Evolutionary conservation across 2,113 vertebrate species (phyloP), one percentile per base, ranked within the genome.

Genomic region (Pelecanus crispus): DNA sequence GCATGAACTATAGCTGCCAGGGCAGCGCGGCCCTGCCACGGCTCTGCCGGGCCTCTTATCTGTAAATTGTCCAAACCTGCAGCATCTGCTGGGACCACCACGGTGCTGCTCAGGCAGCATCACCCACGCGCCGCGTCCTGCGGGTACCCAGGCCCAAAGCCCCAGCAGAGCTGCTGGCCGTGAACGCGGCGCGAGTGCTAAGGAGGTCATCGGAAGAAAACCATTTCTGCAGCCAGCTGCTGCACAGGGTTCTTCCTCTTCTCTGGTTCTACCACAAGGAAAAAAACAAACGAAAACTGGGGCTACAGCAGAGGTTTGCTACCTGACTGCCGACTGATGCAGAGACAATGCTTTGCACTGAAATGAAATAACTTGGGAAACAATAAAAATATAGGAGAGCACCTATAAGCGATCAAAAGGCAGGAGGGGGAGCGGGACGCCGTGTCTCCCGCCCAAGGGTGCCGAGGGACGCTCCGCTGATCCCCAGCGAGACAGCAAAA

Each of bases 1-100:
- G 38, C 20, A 11, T 3, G 31, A n/a, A 6, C 20, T 42, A 5
- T 0, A 61, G 70, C 31, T 1, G 36, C 31, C 4, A 5, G 26
- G 22, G 38, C 59, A 74, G 68, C 36, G 1, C 0, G 28, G 70
- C 17, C n/a, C 63, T 40, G 52, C 61, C 28, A 18, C 2, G 4
- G 72, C 52, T 52, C 55, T 17, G 58, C 31, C 86, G 18, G 52
- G 36, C 44, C 17, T 32, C 80, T 12, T 10, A 1, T 2, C 66
- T 24, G 7, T 9, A 38, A 20, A n/a, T n/a, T 25, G 5, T 4
- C 66, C 65, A 53, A n/a, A 47, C 45, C 45, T 17, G 5, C 75
- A n/a, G 52, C 47, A 29, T 6, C 67, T 15, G 38, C 29, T 22
- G 45, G 59, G 59, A 49, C 25, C 45, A 9, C 29, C 2, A 1